Percentiles rank a stretch among this genome's conserved stretches.
Conservation (phyloP, 2,113 vertebrate genomes). For the Dicrurus megarhynchus region DNA sequence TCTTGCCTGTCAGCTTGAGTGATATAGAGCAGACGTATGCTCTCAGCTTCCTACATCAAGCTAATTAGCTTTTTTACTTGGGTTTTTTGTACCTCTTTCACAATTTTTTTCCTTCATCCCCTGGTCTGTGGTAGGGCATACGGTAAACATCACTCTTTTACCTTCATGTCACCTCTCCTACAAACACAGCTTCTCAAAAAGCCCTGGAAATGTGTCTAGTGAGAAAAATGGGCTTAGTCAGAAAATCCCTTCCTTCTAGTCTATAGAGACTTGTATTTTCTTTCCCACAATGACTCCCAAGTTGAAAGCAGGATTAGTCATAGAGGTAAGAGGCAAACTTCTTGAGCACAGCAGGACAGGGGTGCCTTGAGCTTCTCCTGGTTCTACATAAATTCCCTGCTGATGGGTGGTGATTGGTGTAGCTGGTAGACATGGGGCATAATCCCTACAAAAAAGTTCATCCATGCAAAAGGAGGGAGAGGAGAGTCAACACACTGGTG, state of each 20-base stretch:
- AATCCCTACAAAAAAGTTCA: not conserved
- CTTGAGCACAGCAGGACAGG: not conserved
- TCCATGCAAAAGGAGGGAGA: not conserved
- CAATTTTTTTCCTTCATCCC: not conserved
- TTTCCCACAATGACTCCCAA: not conserved
- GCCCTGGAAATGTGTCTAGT: not conserved
- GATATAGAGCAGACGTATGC: not conserved
- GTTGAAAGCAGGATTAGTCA: not conserved
- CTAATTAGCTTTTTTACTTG: not conserved
- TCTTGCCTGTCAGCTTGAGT: not conserved
- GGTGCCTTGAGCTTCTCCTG: not conserved
- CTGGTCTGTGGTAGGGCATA: not conserved
- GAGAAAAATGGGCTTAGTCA: not conserved
- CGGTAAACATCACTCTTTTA: not conserved
- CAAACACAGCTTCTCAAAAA: not conserved
- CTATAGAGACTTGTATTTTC: not conserved
- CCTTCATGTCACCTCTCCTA: not conserved
- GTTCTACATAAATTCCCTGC: not conserved
- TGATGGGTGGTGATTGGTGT: too few relatives aligned
- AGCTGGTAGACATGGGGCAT: not conserved
- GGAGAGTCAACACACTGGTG: not conserved
- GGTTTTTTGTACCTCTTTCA: not conserved
- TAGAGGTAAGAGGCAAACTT: not conserved
- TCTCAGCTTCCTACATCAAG: not conserved
- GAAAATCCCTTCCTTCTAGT: not conserved